Evolutionary conservation across 2,888 invertebrate genomes (phyloP).

Genomic region (Cerceris rybyensis): DNA sequence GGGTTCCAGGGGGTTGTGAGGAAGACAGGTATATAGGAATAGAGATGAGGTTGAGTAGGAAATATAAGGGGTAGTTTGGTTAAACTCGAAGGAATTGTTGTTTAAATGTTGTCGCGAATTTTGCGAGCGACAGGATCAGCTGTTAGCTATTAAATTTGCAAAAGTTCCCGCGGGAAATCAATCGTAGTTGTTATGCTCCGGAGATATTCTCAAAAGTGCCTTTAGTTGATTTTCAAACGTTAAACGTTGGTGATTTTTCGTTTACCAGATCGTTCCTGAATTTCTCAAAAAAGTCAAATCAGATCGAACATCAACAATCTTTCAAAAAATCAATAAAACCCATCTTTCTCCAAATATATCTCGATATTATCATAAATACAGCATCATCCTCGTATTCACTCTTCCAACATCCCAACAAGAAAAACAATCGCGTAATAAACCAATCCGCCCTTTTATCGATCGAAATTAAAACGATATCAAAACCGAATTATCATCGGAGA

Average conservation of each 20-base stretch:
- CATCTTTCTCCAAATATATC: no score
- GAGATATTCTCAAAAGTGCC: no score
- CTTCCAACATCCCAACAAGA: no score
- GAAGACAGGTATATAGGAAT: constrained; percentile 30
- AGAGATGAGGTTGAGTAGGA: neutral
- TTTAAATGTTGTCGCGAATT: constrained; percentile 11
- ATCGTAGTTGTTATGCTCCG: no score
- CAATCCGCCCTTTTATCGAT: neutral
- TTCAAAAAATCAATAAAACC: no score
- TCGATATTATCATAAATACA: no score
- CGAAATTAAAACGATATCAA: neutral
- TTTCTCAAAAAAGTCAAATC: no score
- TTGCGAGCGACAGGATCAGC: constrained; percentile 6
- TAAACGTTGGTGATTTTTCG: no score
- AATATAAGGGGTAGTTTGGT: neutral
- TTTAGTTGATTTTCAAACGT: no score
- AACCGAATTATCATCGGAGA: neutral
- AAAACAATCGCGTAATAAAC: neutral
- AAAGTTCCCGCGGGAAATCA: neutral
- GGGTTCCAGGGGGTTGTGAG: constrained; percentile 13
- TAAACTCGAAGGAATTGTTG: constrained; percentile 6
- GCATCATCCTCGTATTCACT: no score
- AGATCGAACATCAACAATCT: no score
- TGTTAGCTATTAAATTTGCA: constrained; percentile 14
- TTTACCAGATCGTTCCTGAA: no score